Conservation (phyloP, 2,113 vertebrate genomes). For the Forbesichthys papilliferus region DNA sequence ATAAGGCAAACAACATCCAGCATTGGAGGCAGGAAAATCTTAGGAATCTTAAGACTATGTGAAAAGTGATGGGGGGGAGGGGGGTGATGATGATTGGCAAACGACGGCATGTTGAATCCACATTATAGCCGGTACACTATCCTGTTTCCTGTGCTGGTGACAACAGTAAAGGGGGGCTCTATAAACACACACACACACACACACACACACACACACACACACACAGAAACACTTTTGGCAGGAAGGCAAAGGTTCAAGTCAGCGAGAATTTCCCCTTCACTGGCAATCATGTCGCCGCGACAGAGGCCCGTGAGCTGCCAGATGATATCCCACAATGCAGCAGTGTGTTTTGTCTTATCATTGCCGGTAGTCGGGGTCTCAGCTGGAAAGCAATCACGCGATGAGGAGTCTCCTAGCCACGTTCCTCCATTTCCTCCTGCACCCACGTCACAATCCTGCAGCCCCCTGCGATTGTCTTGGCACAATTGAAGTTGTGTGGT, state of each 20-base stretch:
- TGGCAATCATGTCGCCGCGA: slow-evolving; percentile 34
- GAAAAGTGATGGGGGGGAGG: background rate
- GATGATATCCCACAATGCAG: slow-evolving; percentile 52
- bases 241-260: slow-evolving; percentile 51
- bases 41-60: slow-evolving; percentile 23
- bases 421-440: slow-evolving; percentile 19
- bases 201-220: slow-evolving; percentile 47
- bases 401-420: slow-evolving; percentile 18
- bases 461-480: background rate
- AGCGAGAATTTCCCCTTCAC: slow-evolving; percentile 63
- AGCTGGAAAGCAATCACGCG: slow-evolving; percentile 23
- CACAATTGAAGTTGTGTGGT: slow-evolving; percentile 12
- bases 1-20: slow-evolving; percentile 35
- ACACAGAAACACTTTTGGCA: slow-evolving; percentile 33
- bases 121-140: slow-evolving; percentile 35
- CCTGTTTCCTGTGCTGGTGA: slow-evolving; percentile 44
- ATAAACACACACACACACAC: slow-evolving; percentile 54
- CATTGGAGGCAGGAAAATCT: slow-evolving; percentile 16
- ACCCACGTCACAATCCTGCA: slow-evolving; percentile 8
- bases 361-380: slow-evolving; percentile 8
- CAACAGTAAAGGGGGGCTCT: slow-evolving; percentile 28
- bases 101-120: slow-evolving; percentile 30
- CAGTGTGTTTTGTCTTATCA: slow-evolving; percentile 18
- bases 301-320: slow-evolving; percentile 24
- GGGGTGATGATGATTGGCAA: slow-evolving; percentile 32